Evolutionary conservation across 2,888 invertebrate genomes (phyloP).

Genomic region (Lobophora halterata): DNA sequence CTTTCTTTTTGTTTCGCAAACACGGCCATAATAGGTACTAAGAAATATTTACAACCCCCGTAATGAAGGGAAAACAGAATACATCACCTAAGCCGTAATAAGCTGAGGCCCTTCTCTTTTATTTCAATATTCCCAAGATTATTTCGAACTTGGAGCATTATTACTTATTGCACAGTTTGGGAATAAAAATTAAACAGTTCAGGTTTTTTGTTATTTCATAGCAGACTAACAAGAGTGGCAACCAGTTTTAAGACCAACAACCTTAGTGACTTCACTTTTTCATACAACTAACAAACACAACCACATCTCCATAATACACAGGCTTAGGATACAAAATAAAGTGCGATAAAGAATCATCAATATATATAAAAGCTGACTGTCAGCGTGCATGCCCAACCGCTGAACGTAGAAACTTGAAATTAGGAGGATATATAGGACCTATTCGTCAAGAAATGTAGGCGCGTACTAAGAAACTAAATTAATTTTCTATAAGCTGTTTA

Average conservation of each 20-base stretch:
- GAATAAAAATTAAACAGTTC: slow-evolving; percentile 44
- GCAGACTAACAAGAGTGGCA: slow-evolving; percentile 3
- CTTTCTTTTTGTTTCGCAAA: slow-evolving; percentile 25
- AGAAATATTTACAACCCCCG: slow-evolving; percentile 32
- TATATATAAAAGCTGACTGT: too few relatives aligned
- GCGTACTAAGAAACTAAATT: too few relatives aligned
- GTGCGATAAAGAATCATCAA: too few relatives aligned
- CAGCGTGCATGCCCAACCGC: too few relatives aligned
- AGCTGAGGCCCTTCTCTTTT: slow-evolving; percentile 54
- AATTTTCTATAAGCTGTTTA: too few relatives aligned
- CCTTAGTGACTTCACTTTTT: too few relatives aligned
- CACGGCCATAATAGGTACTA: slow-evolving; percentile 51
- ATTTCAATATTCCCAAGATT: slow-evolving; percentile 62
- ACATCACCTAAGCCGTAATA: slow-evolving; percentile 57
- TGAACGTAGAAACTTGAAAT: too few relatives aligned
- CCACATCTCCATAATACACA: too few relatives aligned
- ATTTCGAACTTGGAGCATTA: slow-evolving; percentile 57
- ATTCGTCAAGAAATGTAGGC: not conserved
- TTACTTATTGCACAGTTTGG: slow-evolving; percentile 54
- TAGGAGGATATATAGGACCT: too few relatives aligned
- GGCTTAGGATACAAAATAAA: too few relatives aligned
- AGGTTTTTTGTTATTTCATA: slow-evolving; percentile 23
- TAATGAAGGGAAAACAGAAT: slow-evolving; percentile 33
- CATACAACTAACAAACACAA: too few relatives aligned
- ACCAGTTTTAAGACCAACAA: not conserved